Base-by-base conservation (phyloP, 1,140 invertebrate genomes). In the Drosophila hydei region DNA sequence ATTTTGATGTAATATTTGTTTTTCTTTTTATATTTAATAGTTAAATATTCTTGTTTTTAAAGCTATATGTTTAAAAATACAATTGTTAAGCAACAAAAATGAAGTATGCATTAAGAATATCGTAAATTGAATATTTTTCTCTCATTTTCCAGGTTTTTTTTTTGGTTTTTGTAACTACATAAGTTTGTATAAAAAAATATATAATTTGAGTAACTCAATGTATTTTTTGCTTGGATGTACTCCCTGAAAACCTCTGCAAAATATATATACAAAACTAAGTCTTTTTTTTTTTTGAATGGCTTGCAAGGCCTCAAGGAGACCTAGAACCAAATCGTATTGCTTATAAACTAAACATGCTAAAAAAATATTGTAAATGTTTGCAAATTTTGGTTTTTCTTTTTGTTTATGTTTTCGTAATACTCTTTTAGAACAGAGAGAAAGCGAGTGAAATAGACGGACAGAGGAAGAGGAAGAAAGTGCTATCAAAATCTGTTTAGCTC, bases 341-440 rank as follows among this genome's bases (percentile, higher is more conserved):
- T 79, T 87, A 87, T 58, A 2, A 72, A 87, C 83, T 87, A 81
- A 88, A 85, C 81, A 85, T 62, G 83, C 56, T 85, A 81, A 87
- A 87, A 84, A 68, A 36, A 42, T n/a, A 58, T 14, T 14, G 38
- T 16, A 16, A 42, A 60, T 55, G 12, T 19, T 50, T 59, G 36
- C 40, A 62, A 64, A 60, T 79, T 85, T 80, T 77, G 64, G 51
- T 61, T 76, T 47, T 48, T 12, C 7, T 36, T 52, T 23, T 70
- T 48, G 65, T 36, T 52, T 23, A 64, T 48, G 65, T 60, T 71
- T 60, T 54, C 48, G 62, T 85, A 87, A 85, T 85, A 85, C 81
- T 85, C 60, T 69, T 84, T 73, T 80, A 75, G 60, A 80, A 80
- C 63, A 69, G 62, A 77, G 42, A 77, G 43, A 59, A 38, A 9